phyloP scores from a whole-genome alignment of 1,140 invertebrate genomes.

The Aphelinus atriplicis region DNA sequence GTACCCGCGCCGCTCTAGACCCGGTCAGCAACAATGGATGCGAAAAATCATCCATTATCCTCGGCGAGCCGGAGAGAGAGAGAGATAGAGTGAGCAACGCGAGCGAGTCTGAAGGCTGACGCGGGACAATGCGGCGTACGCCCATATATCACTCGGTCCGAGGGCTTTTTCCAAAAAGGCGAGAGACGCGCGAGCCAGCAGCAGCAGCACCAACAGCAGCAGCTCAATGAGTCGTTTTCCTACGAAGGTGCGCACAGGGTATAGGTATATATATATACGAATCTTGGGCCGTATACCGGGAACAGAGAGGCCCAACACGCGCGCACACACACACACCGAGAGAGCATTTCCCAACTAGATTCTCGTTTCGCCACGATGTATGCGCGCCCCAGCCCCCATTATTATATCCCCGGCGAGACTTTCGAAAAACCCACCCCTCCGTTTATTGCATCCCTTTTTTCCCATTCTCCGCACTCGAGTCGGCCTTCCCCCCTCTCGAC shows the following conservation, averaged over 20 bases:
- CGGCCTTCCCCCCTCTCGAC: conserved; percentile 20
- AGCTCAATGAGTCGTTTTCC: conserved; percentile 53
- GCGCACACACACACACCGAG: no score
- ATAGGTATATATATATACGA: neutral
- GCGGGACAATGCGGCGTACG: conserved; percentile 58
- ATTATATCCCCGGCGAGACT: conserved; percentile 26
- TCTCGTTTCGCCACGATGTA: conserved; percentile 40
- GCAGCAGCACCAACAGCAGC: conserved; percentile 38
- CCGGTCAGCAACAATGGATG: conserved; percentile 50
- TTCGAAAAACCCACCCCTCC: conserved; percentile 37
- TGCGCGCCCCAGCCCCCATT: neutral
- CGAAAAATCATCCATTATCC: conserved; percentile 67
- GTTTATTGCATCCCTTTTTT: conserved; percentile 39
- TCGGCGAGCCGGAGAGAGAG: conserved; percentile 35
- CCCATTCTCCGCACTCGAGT: conserved; percentile 19
- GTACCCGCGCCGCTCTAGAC: no score
- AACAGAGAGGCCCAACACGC: conserved; percentile 15
- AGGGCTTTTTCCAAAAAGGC: conserved; percentile 56
- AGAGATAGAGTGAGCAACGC: conserved; percentile 12
- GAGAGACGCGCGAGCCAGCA: conserved; percentile 11
- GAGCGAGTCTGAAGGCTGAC: conserved; percentile 39
- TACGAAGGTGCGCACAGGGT: conserved; percentile 37
- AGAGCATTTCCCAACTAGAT: conserved; percentile 49
- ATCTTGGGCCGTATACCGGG: conserved; percentile 19
- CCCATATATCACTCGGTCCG: conserved; percentile 62